These are phyloP conservation scores for Corythaixoides concolor DNA, from an alignment of 2,113 vertebrate species.

Conservation along the genomic window DNA sequence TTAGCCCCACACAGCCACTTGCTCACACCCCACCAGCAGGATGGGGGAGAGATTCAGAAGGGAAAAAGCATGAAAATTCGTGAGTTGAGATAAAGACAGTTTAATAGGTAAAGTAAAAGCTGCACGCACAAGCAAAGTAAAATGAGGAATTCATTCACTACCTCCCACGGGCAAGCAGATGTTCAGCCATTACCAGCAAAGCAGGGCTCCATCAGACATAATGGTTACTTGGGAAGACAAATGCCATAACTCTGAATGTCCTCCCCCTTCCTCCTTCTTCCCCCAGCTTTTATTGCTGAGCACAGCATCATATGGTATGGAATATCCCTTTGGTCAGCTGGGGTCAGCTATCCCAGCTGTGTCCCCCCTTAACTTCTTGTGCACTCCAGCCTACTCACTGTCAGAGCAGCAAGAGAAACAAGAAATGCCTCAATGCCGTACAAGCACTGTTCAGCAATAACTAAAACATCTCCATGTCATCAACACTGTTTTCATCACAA, in stretches of 20 bases:
- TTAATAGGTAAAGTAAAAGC: not conserved
- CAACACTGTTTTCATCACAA: not conserved
- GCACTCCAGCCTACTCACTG: not conserved
- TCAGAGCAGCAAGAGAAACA: not conserved
- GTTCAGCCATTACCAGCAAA: not conserved
- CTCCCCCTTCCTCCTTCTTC: not conserved
- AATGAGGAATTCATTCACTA: not conserved
- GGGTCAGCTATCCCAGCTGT: not conserved
- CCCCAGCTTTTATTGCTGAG: not conserved
- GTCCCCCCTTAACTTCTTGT: too few relatives aligned
- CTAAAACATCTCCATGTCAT: not conserved
- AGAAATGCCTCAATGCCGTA: not conserved
- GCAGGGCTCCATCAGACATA: fast-evolving
- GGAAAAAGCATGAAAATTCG: not conserved
- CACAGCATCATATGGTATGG: fast-evolving
- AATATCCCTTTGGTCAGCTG: not conserved
- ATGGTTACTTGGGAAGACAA: not conserved
- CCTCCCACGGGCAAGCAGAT: fast-evolving
- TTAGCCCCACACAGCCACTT: not conserved
- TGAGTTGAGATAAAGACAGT: not conserved
- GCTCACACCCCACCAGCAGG: not conserved
- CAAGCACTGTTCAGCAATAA: not conserved
- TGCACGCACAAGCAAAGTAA: not conserved
- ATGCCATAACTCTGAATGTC: not conserved
- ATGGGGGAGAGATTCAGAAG: not conserved